These are phyloP conservation scores for Zenarchopterus dispar DNA, from an alignment of 2,797 vertebrate genomes.

Conservation along the genomic window DNA sequence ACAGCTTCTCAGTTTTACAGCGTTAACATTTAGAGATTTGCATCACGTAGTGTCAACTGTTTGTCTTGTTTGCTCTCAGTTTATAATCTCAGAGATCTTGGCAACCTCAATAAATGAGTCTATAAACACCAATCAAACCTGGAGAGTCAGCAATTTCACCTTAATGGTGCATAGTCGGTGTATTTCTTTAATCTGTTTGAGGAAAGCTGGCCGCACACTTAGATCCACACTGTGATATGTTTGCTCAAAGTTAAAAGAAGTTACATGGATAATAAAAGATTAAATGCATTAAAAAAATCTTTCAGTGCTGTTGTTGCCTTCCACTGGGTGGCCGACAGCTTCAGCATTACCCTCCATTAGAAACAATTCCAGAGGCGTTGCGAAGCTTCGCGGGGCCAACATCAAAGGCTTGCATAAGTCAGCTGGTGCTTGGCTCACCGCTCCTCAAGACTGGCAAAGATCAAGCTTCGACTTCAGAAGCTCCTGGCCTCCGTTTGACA, in stretches of 20 bases:
- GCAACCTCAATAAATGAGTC: constrained; percentile 10
- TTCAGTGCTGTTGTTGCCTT: constrained; percentile 9
- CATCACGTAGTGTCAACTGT: too few species aligned
- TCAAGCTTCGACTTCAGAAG: constrained; percentile 52
- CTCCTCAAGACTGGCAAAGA: constrained; percentile 48
- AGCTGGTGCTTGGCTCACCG: constrained; percentile 61
- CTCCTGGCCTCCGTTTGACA: constrained; percentile 48
- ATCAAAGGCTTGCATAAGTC: constrained; percentile 67
- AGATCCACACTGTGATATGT: constrained; percentile 34
- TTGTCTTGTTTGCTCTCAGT: too few species aligned
- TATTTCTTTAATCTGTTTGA: constrained; percentile 22
- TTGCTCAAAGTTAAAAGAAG: constrained; percentile 27
- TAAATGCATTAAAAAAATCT: constrained; percentile 6
- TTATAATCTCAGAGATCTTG: too few species aligned
- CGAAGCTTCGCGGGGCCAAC: constrained; percentile 22
- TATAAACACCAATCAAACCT: constrained; percentile 15
- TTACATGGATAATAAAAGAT: constrained; percentile 41
- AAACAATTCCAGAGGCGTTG: constrained; percentile 15
- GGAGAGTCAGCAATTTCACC: constrained; percentile 6
- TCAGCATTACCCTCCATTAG: constrained; percentile 22
- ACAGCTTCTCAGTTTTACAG: not conserved
- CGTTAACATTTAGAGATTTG: too few species aligned
- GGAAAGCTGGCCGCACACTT: constrained; percentile 29
- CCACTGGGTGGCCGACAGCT: constrained; percentile 41
- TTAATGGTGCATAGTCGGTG: constrained; percentile 16